Base-by-base conservation (phyloP, 2,113 vertebrate species). In the Mobula birostris region DNA sequence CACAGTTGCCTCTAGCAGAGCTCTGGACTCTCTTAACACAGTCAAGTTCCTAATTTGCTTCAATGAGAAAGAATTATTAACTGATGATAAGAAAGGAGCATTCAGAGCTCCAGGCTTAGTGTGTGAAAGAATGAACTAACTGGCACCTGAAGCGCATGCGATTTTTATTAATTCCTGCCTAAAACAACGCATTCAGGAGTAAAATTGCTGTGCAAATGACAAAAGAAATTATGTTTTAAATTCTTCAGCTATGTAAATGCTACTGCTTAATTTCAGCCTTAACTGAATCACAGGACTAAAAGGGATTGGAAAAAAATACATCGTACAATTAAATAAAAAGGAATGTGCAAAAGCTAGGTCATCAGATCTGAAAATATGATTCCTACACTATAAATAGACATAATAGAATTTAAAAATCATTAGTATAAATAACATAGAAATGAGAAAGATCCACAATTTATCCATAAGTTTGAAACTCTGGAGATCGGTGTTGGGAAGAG, bases 31-130 rank as follows among this genome's bases (percentile, higher is more conserved):
- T 97, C 97, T 90, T 98, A 98, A 98, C 98, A 98, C 98, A 98
- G 98, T 98, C 98, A 98, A 98, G 97, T 98, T 98, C 98, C 97
- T 98, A 98, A 99, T 99, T 98, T 98, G 98, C 97, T 97, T 97
- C 97, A 99, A 98, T 98, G 97, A 99, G 98, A 98, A 97, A 98
- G 98, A 99, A 99, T 99, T 99, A 99, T 98, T 98, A 98, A 98
- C 98, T 98, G 98, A 99, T 99, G 98, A 99, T 98, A 98, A 98
- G 98, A 98, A 98, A 97, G 97, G 97, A 98, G 97, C 97, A 97
- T 97, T 96, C 95, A 96, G 95, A 96, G 97, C 98, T 98, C 96
- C 96, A 96, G 96, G 97, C 97, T 96, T 96, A 96, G 95, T 96
- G 95, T 94, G 96, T 95, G 95, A 97, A 96, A 97, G 97, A 96